These are phyloP conservation scores for Leucozona laternaria DNA, from an alignment of 2,888 invertebrate species.

Conservation along the genomic window DNA sequence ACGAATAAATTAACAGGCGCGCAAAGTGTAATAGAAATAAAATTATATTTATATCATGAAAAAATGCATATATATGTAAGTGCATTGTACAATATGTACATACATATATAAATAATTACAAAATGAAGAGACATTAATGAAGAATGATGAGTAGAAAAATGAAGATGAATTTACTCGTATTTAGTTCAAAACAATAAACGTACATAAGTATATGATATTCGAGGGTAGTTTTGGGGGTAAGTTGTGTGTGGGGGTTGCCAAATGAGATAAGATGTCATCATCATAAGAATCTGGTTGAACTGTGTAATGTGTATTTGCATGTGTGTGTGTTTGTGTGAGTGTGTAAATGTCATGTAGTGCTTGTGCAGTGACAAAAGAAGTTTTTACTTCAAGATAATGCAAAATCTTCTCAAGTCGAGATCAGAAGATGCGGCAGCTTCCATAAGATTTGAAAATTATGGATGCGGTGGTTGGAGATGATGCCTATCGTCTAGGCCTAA, in stretches of 20 bases:
- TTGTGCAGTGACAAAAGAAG: slow-evolving; percentile 40
- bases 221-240: background rate
- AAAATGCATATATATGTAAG: background rate
- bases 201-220: background rate
- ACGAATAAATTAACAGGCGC: slow-evolving; percentile 41
- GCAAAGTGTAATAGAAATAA: slow-evolving; percentile 28
- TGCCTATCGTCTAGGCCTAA: slow-evolving; percentile 9
- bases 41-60: slow-evolving; percentile 9
- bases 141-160: slow-evolving; percentile 50
- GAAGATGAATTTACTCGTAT: slow-evolving; percentile 37
- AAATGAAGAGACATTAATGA: slow-evolving; percentile 52
- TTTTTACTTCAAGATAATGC: slow-evolving; percentile 45
- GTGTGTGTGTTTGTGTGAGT: background rate
- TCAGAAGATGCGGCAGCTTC: background rate
- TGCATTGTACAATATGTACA: background rate
- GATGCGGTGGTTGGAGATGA: background rate
- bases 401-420: slow-evolving; percentile 14
- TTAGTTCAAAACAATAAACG: slow-evolving; percentile 53
- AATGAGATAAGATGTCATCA: slow-evolving; percentile 43
- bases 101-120: slow-evolving; percentile 57
- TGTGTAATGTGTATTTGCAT: no score
- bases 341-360: background rate
- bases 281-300: background rate
- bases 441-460: background rate
- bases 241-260: background rate